Evolutionary conservation across 2,797 vertebrate species (phyloP).

Genomic region (Acridotheres tristis): DNA sequence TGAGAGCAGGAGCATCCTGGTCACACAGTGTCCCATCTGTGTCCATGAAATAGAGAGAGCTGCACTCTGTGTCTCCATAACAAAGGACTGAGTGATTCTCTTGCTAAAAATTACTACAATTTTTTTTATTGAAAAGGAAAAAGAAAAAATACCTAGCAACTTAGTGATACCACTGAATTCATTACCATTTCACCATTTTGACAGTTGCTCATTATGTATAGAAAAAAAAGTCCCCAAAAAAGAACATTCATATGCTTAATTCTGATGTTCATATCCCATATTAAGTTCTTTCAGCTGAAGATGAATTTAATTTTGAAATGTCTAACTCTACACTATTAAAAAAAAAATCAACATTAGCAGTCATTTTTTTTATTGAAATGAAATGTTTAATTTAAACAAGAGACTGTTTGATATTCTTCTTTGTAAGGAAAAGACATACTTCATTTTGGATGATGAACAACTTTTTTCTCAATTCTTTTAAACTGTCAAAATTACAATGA

Average conservation of each 20-base stretch:
- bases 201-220: not conserved
- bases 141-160: not conserved
- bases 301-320: not conserved
- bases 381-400: not conserved
- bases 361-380: not conserved
- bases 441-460: not conserved
- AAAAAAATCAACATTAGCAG: not conserved
- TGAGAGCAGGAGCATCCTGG: not conserved
- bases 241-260: not conserved
- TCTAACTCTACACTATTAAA: not conserved
- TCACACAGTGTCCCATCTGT: too few species aligned
- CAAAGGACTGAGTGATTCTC: not conserved
- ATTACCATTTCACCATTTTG: not conserved
- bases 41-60: too few species aligned
- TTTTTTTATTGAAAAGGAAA: not conserved
- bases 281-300: not conserved
- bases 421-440: not conserved
- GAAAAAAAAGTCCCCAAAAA: not conserved
- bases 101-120: not conserved
- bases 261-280: not conserved
- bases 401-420: not conserved
- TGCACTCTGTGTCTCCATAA: not conserved
- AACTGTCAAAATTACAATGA: not conserved
- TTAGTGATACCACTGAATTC: not conserved
- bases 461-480: not conserved